phyloP scores from a whole-genome alignment of 2,113 vertebrate genomes.

The Litocranius walleri region DNA sequence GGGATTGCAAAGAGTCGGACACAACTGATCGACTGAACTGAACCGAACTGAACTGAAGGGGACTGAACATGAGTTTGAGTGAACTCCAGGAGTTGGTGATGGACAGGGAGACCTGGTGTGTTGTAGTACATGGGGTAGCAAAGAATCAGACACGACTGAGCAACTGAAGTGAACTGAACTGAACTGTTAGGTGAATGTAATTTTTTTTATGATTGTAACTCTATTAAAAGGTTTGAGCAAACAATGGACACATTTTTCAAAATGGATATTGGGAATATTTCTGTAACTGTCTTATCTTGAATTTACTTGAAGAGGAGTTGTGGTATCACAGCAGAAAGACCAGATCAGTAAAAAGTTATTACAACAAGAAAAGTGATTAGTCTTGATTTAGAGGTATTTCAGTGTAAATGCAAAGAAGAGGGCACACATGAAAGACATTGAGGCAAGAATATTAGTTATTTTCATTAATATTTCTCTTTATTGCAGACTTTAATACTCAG shows the following conservation, averaged over 20 bases:
- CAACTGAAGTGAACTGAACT: no score
- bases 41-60: no score
- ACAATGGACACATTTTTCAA: background rate
- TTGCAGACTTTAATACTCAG: slow-evolving; percentile 43
- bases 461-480: slow-evolving; percentile 52
- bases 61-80: no score
- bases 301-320: background rate
- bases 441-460: background rate
- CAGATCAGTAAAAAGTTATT: background rate
- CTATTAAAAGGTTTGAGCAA: background rate
- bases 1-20: no score
- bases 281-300: background rate
- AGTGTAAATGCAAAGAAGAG: background rate
- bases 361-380: background rate
- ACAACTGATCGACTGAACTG: no score
- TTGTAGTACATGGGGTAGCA: no score
- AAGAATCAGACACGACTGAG: no score
- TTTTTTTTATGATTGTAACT: background rate
- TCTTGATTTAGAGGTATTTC: background rate
- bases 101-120: no score
- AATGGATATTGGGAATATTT: background rate
- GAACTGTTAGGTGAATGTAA: background rate
- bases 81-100: no score
- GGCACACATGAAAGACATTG: background rate
- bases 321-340: background rate